Evolutionary conservation across 2,888 invertebrate species (phyloP).

Genomic region (Drosophila birchii): DNA sequence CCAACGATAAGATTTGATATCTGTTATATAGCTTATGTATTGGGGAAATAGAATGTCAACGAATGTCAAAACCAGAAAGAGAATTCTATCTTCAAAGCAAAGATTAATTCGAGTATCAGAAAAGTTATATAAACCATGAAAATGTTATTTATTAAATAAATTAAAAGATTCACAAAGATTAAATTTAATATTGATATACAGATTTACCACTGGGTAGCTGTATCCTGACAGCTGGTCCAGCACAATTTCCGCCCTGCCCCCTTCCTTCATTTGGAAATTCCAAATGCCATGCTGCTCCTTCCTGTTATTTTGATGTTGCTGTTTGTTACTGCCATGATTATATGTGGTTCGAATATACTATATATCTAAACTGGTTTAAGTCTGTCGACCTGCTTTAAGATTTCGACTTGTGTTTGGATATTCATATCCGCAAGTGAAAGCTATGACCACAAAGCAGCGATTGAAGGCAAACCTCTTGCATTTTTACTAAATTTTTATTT

Average conservation of each 20-base stretch:
- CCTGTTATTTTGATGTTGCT: conserved; percentile 29
- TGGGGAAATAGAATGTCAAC: conserved; percentile 32
- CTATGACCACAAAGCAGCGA: conserved; percentile 15
- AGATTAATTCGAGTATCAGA: no score
- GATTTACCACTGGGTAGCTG: conserved; percentile 3
- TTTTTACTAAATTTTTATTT: neutral
- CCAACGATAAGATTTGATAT: conserved; percentile 53
- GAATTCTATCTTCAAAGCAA: neutral
- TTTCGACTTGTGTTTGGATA: conserved; percentile 26
- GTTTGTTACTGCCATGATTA: conserved; percentile 15
- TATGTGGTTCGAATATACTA: conserved; percentile 12
- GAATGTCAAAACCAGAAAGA: conserved; percentile 24
- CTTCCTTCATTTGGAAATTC: neutral
- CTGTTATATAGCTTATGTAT: conserved; percentile 38
- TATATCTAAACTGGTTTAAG: conserved; percentile 36
- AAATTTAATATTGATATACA: no score
- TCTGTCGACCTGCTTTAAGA: conserved; percentile 26
- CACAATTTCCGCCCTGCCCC: neutral
- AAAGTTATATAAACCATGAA: no score
- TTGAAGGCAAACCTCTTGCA: conserved; percentile 15
- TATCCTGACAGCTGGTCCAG: conserved; percentile 6
- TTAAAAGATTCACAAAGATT: neutral
- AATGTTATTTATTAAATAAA: no score
- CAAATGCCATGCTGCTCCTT: conserved; percentile 9
- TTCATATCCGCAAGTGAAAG: conserved; percentile 34